Evolutionary conservation across 2,113 vertebrate species (phyloP).

Genomic region (Hoplias malabaricus): DNA sequence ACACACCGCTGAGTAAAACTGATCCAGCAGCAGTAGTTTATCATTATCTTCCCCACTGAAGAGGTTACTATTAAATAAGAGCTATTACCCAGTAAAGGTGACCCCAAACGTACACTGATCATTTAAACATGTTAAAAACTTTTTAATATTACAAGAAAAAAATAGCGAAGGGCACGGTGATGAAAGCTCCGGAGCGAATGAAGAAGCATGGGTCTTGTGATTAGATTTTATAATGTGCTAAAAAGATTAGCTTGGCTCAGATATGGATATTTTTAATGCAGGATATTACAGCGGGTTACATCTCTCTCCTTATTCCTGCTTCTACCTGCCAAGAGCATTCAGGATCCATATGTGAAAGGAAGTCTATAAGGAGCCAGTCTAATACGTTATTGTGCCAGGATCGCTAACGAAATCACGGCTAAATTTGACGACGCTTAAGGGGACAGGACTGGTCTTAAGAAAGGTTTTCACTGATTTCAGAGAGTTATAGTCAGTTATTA

Average conservation of each 20-base stretch:
- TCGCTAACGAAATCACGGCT: neutral
- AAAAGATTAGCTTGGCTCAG: constrained; percentile 12
- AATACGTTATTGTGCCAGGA: neutral
- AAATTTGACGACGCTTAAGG: neutral
- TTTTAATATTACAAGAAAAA: neutral
- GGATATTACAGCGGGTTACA: constrained; percentile 11
- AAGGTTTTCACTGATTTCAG: neutral
- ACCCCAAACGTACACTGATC: too few relatives aligned
- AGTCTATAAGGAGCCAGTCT: neutral
- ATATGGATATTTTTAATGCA: neutral
- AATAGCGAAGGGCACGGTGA: neutral
- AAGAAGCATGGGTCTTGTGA: constrained; percentile 1
- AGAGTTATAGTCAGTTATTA: too few relatives aligned
- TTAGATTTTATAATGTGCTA: constrained; percentile 23
- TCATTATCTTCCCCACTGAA: too few relatives aligned
- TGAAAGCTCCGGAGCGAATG: neutral
- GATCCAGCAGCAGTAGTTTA: too few relatives aligned
- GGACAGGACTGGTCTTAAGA: neutral
- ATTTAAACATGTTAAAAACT: too few relatives aligned
- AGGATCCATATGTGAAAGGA: neutral
- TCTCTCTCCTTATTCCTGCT: neutral
- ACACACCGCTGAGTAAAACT: too few relatives aligned
- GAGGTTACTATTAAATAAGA: too few relatives aligned
- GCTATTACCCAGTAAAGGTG: too few relatives aligned
- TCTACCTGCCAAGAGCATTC: neutral